phyloP scores from a whole-genome alignment of 2,797 vertebrate genomes.

The Pogoniulus pusillus region DNA sequence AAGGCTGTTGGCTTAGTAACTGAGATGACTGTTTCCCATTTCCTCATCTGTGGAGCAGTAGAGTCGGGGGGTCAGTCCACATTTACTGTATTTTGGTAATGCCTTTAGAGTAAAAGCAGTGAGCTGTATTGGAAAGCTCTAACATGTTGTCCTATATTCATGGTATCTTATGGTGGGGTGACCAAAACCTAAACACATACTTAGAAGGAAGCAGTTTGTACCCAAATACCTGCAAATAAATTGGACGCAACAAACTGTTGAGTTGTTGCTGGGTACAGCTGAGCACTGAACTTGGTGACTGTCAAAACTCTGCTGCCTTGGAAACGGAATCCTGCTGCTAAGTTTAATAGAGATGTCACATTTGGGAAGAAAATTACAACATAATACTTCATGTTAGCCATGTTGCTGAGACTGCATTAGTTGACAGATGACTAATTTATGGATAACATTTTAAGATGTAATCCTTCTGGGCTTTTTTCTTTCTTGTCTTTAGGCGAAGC shows the following conservation, averaged over 20 bases:
- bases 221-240: neutral
- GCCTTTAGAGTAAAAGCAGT: neutral
- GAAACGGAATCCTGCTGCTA: neutral
- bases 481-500: conserved; percentile 84
- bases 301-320: neutral
- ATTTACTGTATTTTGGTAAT: neutral
- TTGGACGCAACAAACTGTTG: neutral
- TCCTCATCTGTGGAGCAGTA: neutral
- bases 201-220: neutral
- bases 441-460: neutral
- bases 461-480: neutral
- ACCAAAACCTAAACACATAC: neutral
- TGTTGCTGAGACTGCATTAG: neutral
- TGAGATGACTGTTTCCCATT: neutral
- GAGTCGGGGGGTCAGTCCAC: neutral
- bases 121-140: neutral
- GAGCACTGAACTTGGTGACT: neutral
- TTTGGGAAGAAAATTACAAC: neutral
- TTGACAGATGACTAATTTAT: neutral
- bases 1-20: neutral
- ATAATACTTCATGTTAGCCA: rapidly evolving
- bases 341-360: neutral
- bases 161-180: neutral
- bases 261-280: neutral
- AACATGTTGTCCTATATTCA: neutral